A percentile compares a stretch with the other conserved stretches of the same genome.
These are phyloP conservation scores for Schizaphis graminum DNA, from an alignment of 2,888 invertebrate species.

Conservation along the genomic window DNA sequence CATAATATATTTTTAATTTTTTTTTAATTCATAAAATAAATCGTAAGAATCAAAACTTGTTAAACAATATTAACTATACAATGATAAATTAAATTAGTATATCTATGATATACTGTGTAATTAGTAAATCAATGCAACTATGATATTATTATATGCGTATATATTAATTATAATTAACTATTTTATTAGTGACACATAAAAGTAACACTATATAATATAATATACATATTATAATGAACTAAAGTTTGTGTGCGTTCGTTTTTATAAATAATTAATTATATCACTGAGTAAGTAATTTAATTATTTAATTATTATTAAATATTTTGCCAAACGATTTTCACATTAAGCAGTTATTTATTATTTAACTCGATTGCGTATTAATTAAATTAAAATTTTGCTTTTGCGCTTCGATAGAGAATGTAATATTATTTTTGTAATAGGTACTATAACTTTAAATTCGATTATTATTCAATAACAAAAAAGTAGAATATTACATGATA, in stretches of 20 bases:
- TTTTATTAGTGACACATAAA: background rate
- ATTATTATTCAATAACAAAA: background rate
- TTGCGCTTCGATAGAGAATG: background rate
- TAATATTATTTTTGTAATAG: background rate
- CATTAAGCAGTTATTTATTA: background rate
- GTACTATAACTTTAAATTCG: background rate
- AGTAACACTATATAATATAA: background rate
- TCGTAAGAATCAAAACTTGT: background rate
- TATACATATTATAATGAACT: background rate
- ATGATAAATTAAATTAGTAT: background rate
- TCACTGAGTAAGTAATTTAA: background rate
- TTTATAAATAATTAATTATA: background rate
- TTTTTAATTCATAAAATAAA: background rate
- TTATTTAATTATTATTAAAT: background rate
- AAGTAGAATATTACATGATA: background rate
- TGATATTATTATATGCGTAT: background rate
- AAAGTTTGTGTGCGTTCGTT: background rate
- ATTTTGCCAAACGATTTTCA: background rate
- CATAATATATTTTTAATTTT: background rate
- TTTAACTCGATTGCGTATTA: background rate
- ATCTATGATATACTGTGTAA: background rate
- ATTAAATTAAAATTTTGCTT: background rate
- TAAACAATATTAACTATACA: background rate
- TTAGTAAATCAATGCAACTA: background rate
- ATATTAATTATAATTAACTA: background rate